Evolutionary conservation across 2,113 vertebrate species (phyloP).

Genomic region (Chroicocephalus ridibundus): DNA sequence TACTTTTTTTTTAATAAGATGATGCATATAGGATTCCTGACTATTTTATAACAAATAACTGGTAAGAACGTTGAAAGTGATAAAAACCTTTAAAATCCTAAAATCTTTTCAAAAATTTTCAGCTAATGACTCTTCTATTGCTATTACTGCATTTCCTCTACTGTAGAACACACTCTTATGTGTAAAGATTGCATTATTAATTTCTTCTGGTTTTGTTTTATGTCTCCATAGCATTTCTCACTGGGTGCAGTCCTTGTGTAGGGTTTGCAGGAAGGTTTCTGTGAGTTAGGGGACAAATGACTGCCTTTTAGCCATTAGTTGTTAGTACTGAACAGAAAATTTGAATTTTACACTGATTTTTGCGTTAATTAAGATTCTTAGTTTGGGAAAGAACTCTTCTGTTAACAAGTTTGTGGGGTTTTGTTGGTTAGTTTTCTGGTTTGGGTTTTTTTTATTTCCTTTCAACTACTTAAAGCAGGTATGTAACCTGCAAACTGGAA

Average conservation of each 20-base stretch:
- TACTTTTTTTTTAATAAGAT: background rate
- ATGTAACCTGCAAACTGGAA: background rate
- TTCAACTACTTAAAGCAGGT: background rate
- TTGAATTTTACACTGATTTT: background rate
- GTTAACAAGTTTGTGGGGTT: background rate
- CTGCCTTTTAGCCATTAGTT: background rate
- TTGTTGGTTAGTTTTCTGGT: background rate
- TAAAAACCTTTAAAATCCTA: background rate
- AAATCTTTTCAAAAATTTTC: background rate
- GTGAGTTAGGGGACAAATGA: background rate
- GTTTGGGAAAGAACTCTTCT: background rate
- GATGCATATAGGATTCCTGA: background rate
- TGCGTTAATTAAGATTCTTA: background rate
- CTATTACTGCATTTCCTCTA: background rate
- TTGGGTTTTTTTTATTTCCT: background rate
- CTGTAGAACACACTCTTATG: background rate
- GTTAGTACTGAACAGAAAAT: background rate
- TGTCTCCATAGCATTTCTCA: background rate
- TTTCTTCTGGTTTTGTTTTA: background rate
- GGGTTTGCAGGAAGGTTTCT: background rate
- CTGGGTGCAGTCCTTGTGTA: background rate
- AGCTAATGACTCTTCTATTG: background rate
- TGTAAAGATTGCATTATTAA: background rate
- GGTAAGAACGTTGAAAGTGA: background rate
- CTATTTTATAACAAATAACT: background rate